Evolutionary conservation across 64 coral and sea anemone genomes (phyloP).

Genomic region (Pachyseris speciosa): DNA sequence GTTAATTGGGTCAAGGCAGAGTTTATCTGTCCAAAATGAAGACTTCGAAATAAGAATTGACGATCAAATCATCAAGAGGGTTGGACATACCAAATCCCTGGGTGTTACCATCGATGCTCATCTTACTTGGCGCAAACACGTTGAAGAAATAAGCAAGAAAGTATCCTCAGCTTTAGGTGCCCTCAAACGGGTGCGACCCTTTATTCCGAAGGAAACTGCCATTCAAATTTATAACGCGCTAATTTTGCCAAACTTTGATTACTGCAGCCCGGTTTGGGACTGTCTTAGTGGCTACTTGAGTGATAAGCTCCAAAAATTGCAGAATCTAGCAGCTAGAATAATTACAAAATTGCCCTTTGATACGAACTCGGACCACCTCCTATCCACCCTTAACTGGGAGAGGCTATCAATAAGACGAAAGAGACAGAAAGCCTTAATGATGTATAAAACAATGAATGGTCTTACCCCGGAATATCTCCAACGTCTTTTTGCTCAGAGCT

Average conservation of each 20-base stretch:
- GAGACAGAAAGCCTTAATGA: conserved; percentile 6
- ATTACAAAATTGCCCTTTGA: conserved; percentile 12
- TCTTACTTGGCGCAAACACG: conserved; percentile 16
- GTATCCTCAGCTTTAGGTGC: conserved; percentile 17
- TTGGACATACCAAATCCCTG: conserved; percentile 31
- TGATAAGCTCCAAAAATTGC: conserved; percentile 58
- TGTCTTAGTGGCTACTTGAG: conserved; percentile 4
- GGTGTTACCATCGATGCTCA: conserved; percentile 5
- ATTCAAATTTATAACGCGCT: conserved; percentile 43
- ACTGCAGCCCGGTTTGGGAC: conserved; percentile 44
- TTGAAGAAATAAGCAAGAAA: conserved; percentile 25
- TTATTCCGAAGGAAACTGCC: conserved; percentile 17
- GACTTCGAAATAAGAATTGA: not conserved
- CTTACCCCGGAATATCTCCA: not conserved
- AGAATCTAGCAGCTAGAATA: conserved; percentile 55
- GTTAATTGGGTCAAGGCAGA: conserved; percentile 38
- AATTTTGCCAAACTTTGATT: conserved; percentile 28
- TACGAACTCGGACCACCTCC: not conserved
- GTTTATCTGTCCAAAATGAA: not conserved
- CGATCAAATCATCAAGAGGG: not conserved
- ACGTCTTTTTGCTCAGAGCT: not conserved
- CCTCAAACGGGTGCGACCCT: conserved; percentile 35
- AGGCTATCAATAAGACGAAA: not conserved
- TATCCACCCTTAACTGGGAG: conserved; percentile 6
- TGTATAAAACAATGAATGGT: conserved; percentile 34